Base-by-base conservation (phyloP, 2,888 invertebrate species). In the Incurvaria masculella region DNA sequence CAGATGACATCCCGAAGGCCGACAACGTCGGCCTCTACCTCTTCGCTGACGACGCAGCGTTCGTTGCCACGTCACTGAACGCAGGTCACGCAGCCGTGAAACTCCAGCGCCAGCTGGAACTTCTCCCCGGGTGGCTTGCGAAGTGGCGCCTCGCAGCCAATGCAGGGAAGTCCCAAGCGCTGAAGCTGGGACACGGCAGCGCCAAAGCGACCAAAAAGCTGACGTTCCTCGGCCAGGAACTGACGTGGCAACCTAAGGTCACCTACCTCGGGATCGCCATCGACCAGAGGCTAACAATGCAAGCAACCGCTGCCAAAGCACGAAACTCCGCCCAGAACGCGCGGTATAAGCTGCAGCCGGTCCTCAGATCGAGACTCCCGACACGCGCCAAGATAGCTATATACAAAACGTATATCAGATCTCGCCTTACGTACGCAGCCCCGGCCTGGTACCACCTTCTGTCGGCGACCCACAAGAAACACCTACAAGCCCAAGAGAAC, bases 191-290 rank as follows among this genome's bases (percentile, higher is more conserved):
- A 4, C 4, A 14, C 10, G 41, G 20, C 8, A 38, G 14, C 14
- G 6, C 14, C 8, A 4, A 16, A 4, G n/a, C 20, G 2, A 16
- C 38, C 10, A 19, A 14, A 6, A 6, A 40, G 2, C 41, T 55
- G 1, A n/a, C n/a, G n/a, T n/a, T n/a, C n/a, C 18, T 10, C 5
- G 53, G 48, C 0, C 23, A 47, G n/a, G 48, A 45, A 18, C 44
- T 55, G 41, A 10, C 17, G 10, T 56, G 54, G 52, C 2, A 26
- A 1, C 10, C 39, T 4, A 16, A 18, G 11, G 49, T 46, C 2
- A 56, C 49, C 21, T 56, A 56, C 51, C 53, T 56, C 8, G 55
- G 56, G 11, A 52, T 57, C 5, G 50, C 44, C 16, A 53, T 57
- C 3, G 55, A 56, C 44, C n/a, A 46, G 6, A 6, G 44, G 10